Conservation (phyloP, 2,888 invertebrate species). For the Eupithecia insigniata region DNA sequence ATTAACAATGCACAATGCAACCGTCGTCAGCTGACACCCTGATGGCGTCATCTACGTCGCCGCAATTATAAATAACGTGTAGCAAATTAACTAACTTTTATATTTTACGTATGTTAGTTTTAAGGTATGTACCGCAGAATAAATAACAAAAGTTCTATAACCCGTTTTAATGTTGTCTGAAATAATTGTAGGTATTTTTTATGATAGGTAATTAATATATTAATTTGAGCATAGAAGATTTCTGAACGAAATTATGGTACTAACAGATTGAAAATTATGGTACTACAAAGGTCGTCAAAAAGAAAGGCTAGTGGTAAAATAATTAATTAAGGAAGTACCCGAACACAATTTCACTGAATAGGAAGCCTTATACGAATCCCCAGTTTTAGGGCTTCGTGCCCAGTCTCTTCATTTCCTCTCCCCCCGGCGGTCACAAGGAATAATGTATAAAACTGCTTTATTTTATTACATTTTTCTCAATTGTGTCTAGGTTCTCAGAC, state of each 20-base stretch:
- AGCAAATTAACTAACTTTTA: background rate
- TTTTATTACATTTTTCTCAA: background rate
- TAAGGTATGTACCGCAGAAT: too few species aligned
- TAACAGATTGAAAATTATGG: background rate
- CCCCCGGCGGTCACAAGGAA: slow-evolving; percentile 7
- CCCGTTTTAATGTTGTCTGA: background rate
- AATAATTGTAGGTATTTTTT: background rate
- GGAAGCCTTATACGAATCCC: slow-evolving; percentile 68
- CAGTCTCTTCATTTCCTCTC: slow-evolving; percentile 40
- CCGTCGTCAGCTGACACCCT: background rate
- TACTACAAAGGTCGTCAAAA: background rate
- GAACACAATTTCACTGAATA: slow-evolving; percentile 47
- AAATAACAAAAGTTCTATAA: too few species aligned
- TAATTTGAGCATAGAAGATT: background rate
- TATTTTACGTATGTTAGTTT: background rate
- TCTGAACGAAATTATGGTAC: background rate
- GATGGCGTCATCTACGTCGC: background rate
- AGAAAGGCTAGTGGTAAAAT: background rate
- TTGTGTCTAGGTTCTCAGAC: background rate
- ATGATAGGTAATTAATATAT: background rate
- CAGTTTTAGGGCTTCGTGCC: slow-evolving; percentile 59
- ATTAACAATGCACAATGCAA: background rate
- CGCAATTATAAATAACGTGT: background rate
- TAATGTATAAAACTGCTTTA: background rate
- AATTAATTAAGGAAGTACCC: slow-evolving; percentile 15